These are phyloP conservation scores for Plutomurus gul DNA, from an alignment of 1,140 invertebrate genomes.

Conservation along the genomic window DNA sequence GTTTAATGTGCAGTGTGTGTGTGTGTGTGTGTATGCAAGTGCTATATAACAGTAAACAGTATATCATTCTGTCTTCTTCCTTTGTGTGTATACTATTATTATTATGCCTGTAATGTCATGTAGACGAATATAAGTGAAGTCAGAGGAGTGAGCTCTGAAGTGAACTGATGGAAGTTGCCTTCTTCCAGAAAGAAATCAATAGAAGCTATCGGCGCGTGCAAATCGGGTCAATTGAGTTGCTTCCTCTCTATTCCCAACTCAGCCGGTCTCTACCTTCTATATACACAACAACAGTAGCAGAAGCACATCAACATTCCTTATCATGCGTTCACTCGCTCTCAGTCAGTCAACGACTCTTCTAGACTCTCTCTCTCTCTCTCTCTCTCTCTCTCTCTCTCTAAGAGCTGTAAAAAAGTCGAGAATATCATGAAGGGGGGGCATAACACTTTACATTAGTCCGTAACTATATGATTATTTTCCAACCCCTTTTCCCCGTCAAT, in stretches of 20 bases:
- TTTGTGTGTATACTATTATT: no score
- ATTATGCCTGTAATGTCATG: no score
- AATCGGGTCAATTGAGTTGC: constrained; percentile 50
- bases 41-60: no score
- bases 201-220: constrained; percentile 46
- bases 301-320: neutral
- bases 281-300: no score
- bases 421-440: no score
- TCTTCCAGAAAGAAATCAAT: constrained; percentile 42
- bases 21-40: no score
- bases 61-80: no score
- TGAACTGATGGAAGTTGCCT: neutral
- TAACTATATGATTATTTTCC: no score
- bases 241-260: constrained; percentile 3
- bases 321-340: neutral
- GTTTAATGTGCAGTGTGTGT: no score
- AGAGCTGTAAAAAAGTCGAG: no score
- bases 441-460: no score
- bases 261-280: neutral
- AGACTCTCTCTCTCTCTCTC: neutral
- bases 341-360: neutral
- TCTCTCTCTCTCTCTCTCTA: neutral
- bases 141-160: neutral
- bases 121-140: neutral
- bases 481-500: no score